phyloP scores from a whole-genome alignment of 2,888 invertebrate genomes.

The Scaptomyza caliginosa region DNA sequence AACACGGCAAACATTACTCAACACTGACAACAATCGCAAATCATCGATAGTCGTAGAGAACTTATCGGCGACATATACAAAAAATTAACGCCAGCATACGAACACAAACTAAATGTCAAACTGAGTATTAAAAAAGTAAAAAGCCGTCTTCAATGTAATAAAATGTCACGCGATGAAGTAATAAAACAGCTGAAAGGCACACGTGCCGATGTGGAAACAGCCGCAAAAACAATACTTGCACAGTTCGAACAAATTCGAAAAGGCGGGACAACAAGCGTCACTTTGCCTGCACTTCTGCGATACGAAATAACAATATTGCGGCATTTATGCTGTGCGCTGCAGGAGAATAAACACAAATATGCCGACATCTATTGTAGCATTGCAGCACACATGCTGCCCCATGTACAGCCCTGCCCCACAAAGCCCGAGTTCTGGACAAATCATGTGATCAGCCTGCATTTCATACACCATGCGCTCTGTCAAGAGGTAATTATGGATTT shows the following conservation, averaged over 20 bases:
- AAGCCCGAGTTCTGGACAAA: conserved; percentile 60
- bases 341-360: conserved; percentile 55
- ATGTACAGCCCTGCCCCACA: conserved; percentile 45
- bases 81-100: conserved; percentile 21
- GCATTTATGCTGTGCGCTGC: conserved; percentile 54
- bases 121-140: neutral
- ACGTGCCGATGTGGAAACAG: conserved; percentile 38
- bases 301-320: conserved; percentile 55
- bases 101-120: neutral
- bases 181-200: conserved; percentile 49
- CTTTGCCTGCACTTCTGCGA: conserved; percentile 40
- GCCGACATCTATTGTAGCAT: conserved; percentile 68
- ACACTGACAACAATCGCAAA: conserved; percentile 17
- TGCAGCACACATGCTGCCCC: conserved; percentile 49
- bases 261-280: conserved; percentile 47
- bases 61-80: conserved; percentile 59
- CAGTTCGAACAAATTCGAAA: conserved; percentile 35
- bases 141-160: conserved; percentile 12
- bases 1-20: neutral
- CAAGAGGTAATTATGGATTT: conserved; percentile 49
- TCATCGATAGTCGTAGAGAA: conserved; percentile 19
- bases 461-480: conserved; percentile 62
- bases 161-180: conserved; percentile 53
- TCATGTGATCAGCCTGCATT: conserved; percentile 65
- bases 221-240: conserved; percentile 14